These are phyloP conservation scores for Pterophyllum scalare DNA, from an alignment of 2,113 vertebrate genomes.

Conservation along the genomic window DNA sequence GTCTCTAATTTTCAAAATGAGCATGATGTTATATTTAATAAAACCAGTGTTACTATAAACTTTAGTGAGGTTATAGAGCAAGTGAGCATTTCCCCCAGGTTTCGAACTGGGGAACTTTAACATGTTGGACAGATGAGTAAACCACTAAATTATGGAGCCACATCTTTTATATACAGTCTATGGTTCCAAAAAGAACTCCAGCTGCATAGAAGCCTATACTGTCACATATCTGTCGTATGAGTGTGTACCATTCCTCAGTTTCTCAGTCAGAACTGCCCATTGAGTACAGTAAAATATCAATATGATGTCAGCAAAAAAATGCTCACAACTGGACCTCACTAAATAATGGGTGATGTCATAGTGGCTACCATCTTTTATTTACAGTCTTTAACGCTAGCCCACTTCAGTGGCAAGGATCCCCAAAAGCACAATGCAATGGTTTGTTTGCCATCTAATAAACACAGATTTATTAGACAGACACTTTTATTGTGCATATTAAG, in stretches of 20 bases:
- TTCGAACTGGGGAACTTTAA: not conserved
- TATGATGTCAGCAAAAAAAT: not conserved
- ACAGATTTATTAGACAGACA: constrained; percentile 47
- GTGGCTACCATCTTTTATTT: not conserved
- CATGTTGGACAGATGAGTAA: not conserved
- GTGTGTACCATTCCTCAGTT: not conserved
- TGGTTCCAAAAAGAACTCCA: not conserved
- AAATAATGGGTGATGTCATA: not conserved
- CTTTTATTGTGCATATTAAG: constrained; percentile 54
- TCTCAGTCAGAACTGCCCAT: not conserved
- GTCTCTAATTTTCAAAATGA: too few relatives aligned
- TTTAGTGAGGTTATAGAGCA: not conserved
- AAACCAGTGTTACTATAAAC: not conserved
- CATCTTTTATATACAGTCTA: not conserved
- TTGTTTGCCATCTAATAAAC: constrained; percentile 32
- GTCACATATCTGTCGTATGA: too few relatives aligned
- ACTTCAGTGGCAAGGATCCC: constrained; percentile 16
- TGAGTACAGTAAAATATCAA: not conserved
- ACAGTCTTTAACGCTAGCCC: constrained; percentile 15
- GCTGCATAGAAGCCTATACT: not conserved
- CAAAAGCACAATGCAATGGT: constrained; percentile 35
- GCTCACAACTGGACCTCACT: not conserved
- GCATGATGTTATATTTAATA: too few relatives aligned
- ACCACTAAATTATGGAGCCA: not conserved
- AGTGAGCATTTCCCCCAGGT: not conserved